phyloP scores from a whole-genome alignment of 2,113 vertebrate genomes.

The Pogona vitticeps region DNA sequence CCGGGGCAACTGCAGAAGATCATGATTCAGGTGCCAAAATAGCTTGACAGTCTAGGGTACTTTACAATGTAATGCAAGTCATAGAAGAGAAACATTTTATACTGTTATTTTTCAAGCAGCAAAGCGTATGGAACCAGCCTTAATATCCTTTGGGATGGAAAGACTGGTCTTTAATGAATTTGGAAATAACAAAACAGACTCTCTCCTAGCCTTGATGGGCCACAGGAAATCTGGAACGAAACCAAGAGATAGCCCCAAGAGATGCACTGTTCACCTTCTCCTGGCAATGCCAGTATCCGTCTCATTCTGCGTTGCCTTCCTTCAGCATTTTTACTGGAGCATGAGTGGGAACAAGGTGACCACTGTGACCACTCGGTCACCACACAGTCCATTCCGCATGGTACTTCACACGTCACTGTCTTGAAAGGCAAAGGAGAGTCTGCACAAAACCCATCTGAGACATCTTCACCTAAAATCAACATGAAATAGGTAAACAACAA shows the following conservation, averaged over 20 bases:
- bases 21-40: background rate
- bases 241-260: background rate
- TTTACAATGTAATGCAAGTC: background rate
- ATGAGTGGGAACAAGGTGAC: conserved; percentile 92
- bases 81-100: too few relatives aligned
- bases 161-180: background rate
- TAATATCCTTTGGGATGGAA: background rate
- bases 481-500: background rate
- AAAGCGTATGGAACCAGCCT: background rate
- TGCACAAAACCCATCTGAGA: conserved; percentile 77
- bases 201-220: background rate
- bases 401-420: conserved; percentile 80
- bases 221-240: background rate
- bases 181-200: background rate
- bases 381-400: conserved; percentile 89
- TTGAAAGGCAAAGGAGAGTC: conserved; percentile 69
- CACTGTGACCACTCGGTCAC: conserved; percentile 87
- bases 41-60: background rate
- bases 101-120: background rate
- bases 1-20: background rate
- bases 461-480: conserved; percentile 79
- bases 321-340: conserved; percentile 85
- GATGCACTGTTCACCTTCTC: conserved; percentile 80
- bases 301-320: conserved; percentile 89
- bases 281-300: conserved; percentile 86